phyloP scores from a whole-genome alignment of 2,888 invertebrate genomes.

The Drosophila siamana region DNA sequence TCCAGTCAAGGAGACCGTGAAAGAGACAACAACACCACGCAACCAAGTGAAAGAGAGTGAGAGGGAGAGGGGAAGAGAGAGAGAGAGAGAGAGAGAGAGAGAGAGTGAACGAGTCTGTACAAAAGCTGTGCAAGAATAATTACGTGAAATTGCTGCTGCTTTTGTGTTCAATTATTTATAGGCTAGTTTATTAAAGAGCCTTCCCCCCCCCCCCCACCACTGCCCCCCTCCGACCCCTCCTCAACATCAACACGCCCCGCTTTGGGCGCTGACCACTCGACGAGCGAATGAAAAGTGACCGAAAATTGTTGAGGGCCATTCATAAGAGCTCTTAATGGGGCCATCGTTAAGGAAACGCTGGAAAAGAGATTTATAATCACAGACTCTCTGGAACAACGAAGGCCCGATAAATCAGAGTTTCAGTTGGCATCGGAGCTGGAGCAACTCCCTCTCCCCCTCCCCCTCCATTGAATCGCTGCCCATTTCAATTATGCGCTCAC shows the following conservation, averaged over 20 bases:
- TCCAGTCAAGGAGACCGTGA: constrained; percentile 2
- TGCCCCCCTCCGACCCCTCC: neutral
- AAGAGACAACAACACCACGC: constrained; percentile 3
- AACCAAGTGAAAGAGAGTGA: constrained; percentile 1
- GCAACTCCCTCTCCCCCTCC: neutral
- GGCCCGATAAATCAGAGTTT: constrained; percentile 8
- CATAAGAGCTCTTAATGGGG: constrained; percentile 53
- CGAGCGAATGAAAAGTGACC: constrained; percentile 50
- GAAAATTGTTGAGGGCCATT: constrained; percentile 49
- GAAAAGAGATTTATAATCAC: constrained; percentile 22
- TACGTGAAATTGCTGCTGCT: constrained; percentile 61
- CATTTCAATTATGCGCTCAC: neutral
- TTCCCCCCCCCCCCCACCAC: neutral
- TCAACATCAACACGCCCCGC: neutral
- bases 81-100: constrained; percentile 20
- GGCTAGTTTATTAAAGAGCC: constrained; percentile 66
- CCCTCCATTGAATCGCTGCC: neutral
- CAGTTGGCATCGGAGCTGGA: neutral
- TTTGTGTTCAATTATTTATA: constrained; percentile 75
- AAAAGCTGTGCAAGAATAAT: constrained; percentile 54
- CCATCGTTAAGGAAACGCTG: constrained; percentile 19
- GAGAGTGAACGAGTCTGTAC: constrained; percentile 15
- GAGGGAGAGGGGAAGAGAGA: constrained; percentile 17
- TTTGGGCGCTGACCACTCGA: neutral
- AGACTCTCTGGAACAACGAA: constrained; percentile 10